Conservation (phyloP, 2,888 invertebrate genomes). For the Zaprionus obscuricornis region DNA sequence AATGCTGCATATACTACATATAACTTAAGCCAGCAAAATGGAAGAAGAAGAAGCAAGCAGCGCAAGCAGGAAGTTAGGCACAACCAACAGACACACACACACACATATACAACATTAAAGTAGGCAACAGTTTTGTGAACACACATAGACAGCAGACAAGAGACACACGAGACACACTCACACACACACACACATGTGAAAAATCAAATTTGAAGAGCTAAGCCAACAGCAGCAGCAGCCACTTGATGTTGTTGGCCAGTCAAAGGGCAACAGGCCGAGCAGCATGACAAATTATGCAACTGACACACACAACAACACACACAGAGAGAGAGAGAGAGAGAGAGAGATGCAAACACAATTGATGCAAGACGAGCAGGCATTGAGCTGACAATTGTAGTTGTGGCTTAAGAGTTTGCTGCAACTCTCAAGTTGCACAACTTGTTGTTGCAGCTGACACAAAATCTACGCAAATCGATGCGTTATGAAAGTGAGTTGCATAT, state of each 20-base stretch:
- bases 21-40: conserved; percentile 31
- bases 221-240: conserved; percentile 57
- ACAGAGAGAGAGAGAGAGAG: conserved; percentile 6
- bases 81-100: not conserved
- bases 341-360: conserved; percentile 2
- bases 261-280: conserved; percentile 38
- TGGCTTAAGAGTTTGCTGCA: too few relatives aligned
- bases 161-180: too few relatives aligned
- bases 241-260: conserved; percentile 39
- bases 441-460: conserved; percentile 57
- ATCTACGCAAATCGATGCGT: conserved; percentile 67
- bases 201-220: conserved; percentile 70
- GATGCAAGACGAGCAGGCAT: conserved; percentile 16
- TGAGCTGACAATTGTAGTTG: conserved; percentile 48
- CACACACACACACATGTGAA: conserved; percentile 30
- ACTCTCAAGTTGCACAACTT: too few relatives aligned
- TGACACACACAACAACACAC: conserved; percentile 23
- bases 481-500: conserved; percentile 54
- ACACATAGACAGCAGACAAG: too few relatives aligned
- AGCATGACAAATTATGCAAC: conserved; percentile 63
- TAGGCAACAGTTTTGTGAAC: conserved; percentile 51
- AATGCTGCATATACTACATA: conserved; percentile 64
- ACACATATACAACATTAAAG: conserved; percentile 20
- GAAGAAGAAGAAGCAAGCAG: not conserved
- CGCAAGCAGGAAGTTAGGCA: not conserved